Conservation (phyloP, 2,888 invertebrate genomes). For the Leucophora obtusa region DNA sequence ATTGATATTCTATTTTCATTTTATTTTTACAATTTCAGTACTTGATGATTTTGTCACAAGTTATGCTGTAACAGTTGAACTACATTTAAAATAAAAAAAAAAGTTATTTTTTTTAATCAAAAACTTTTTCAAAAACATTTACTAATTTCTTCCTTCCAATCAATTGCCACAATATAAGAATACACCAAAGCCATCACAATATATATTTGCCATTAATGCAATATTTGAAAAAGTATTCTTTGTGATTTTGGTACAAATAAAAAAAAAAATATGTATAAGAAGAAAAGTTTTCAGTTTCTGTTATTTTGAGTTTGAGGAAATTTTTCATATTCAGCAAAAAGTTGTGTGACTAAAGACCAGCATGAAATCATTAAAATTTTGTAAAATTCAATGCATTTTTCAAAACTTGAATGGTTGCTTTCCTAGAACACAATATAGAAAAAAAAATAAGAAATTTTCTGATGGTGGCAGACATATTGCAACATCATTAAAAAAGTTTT, state of each 20-base stretch:
- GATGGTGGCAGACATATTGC: constrained; percentile 45
- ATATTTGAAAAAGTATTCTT: neutral
- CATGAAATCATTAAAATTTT: constrained; percentile 53
- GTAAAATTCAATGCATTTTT: constrained; percentile 40
- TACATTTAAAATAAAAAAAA: neutral
- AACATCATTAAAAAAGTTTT: constrained; percentile 46
- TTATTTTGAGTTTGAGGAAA: constrained; percentile 5
- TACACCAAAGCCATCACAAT: neutral
- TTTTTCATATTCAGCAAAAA: constrained; percentile 34
- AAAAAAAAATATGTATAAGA: constrained; percentile 3
- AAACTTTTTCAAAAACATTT: constrained; percentile 46
- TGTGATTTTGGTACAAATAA: neutral
- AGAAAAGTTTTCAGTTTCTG: neutral
- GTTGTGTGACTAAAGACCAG: constrained; percentile 36
- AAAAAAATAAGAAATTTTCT: constrained; percentile 3
- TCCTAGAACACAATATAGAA: neutral
- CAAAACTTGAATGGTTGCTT: neutral
- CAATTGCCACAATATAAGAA: constrained; percentile 40
- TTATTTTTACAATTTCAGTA: neutral
- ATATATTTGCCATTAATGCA: neutral
- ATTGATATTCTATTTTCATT: too few species aligned
- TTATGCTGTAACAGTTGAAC: neutral
- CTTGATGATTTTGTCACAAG: neutral
- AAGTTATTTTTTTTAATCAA: constrained; percentile 34
- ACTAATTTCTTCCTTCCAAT: constrained; percentile 44